Conservation (phyloP, 2,113 vertebrate species). For the Poeciliopsis turrubarensis region DNA sequence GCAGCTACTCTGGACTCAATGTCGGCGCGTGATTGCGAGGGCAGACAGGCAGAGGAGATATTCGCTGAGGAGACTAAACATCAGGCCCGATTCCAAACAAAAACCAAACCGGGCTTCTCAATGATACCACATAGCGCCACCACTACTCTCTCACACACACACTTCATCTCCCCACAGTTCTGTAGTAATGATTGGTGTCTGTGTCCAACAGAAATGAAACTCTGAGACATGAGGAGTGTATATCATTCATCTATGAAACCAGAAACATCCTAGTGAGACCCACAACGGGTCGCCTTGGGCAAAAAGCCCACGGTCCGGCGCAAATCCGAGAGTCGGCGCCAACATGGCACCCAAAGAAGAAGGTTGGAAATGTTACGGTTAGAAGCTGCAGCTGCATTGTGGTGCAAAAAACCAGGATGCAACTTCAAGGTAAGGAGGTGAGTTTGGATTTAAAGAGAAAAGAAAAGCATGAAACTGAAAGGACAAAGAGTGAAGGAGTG, state of each 20-base stretch:
- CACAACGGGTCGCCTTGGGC: slow-evolving; percentile 61
- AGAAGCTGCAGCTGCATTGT: slow-evolving; percentile 32
- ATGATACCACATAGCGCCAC: slow-evolving; percentile 78
- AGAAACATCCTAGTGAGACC: slow-evolving; percentile 73
- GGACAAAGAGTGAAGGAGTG: slow-evolving; percentile 8
- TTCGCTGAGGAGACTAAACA: slow-evolving; percentile 79
- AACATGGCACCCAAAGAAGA: slow-evolving; percentile 51
- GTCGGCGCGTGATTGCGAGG: slow-evolving; percentile 61
- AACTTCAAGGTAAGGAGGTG: neutral
- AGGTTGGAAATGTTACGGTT: slow-evolving; percentile 43
- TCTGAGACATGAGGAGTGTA: slow-evolving; percentile 66
- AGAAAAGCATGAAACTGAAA: neutral
- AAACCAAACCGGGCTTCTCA: slow-evolving; percentile 72
- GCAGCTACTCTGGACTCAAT: slow-evolving; percentile 46
- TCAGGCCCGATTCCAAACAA: slow-evolving; percentile 75
- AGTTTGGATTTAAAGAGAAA: neutral
- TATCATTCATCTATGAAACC: slow-evolving; percentile 70
- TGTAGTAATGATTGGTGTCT: slow-evolving; percentile 81
- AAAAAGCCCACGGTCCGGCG: slow-evolving; percentile 67
- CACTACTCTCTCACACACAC: slow-evolving; percentile 50
- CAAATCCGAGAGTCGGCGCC: slow-evolving; percentile 50
- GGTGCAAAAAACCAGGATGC: slow-evolving; percentile 5
- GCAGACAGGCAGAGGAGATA: slow-evolving; percentile 70
- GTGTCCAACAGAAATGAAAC: slow-evolving; percentile 78
- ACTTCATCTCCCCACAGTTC: slow-evolving; percentile 70